These are phyloP conservation scores for Melikaiella ostensackeni DNA, from an alignment of 2,888 invertebrate genomes.

Conservation along the genomic window DNA sequence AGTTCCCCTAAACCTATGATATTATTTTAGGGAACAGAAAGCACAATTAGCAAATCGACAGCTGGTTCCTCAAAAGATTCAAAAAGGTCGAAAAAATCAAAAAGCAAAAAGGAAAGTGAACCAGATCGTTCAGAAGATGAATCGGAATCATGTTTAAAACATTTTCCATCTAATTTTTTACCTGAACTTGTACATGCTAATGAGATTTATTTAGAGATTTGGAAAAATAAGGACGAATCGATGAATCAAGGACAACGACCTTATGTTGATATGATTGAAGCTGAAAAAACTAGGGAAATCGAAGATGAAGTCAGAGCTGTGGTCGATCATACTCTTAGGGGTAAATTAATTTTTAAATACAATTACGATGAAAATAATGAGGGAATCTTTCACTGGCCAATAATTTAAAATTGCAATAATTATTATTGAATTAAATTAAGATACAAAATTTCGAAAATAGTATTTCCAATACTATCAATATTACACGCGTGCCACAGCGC, in stretches of 20 bases:
- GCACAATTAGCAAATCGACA: constrained; percentile 88
- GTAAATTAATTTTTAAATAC: constrained; percentile 57
- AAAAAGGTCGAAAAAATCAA: constrained; percentile 85
- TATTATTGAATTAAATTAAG: background rate
- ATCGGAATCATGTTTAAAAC: constrained; percentile 83
- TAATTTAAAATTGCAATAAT: too few relatives aligned
- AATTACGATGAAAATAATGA: background rate
- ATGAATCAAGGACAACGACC: constrained; percentile 86
- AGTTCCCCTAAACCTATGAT: too few relatives aligned
- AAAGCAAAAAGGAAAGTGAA: constrained; percentile 82
- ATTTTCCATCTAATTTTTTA: constrained; percentile 85
- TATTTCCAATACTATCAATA: too few relatives aligned
- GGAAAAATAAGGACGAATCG: constrained; percentile 89
- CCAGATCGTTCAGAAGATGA: constrained; percentile 81
- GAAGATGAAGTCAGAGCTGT: constrained; percentile 89
- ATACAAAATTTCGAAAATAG: too few relatives aligned
- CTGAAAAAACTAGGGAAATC: constrained; percentile 89
- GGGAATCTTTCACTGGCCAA: too few relatives aligned
- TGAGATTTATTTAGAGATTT: constrained; percentile 89
- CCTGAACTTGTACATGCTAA: constrained; percentile 85
- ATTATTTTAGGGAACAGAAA: constrained; percentile 82
- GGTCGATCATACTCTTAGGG: constrained; percentile 88
- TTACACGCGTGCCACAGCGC: too few relatives aligned
- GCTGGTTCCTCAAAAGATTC: constrained; percentile 86
- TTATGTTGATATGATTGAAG: constrained; percentile 89